Base-by-base conservation (phyloP, 35 echinoderm and acorn worm genomes). In the Ptychodera flava region DNA sequence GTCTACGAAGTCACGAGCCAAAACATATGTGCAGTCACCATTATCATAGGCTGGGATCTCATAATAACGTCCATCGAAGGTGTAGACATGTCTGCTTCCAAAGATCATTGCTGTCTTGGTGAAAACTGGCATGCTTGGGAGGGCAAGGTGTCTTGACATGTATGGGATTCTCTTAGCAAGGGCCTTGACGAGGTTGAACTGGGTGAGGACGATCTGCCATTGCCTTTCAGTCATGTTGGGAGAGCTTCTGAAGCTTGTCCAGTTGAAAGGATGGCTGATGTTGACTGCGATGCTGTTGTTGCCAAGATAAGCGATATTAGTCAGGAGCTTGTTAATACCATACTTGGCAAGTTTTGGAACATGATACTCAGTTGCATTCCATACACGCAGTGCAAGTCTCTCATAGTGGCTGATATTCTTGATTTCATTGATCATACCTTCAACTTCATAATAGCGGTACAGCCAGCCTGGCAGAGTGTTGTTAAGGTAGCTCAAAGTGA, bases 1-100 rank as follows among this genome's bases (percentile, higher is more conserved):
- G 82, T 98, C 95, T 0, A 98, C 78, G 36, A 92, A 98, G 86
- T 98, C 95, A 77, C 87, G 88, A 30, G 95, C 95, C 77, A 98
- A 38, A 15, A 98, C 85, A 53, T 98, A 98, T 29, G 92, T 92
- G 38, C 93, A 93, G 16, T 81, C 80, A 1, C 28, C 32, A 32
- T 78, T 52, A 75, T 16, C 33, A 84, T 94, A 98, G 28, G 37
- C 38, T 33, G 92, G 95, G 33, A 92, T 82, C 37, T 91, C 90
- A 80, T 94, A 97, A 0, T 91, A 78, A 30, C 90, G 87, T 28
- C 86, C 77, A 84, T 97, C 95, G 35, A 97, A 97, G 35, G 95
- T 94, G 86, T 94, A 83, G 15, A 97, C 88, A 80, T 91, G 92
- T 16, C 77, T 85, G 64, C 22, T 12, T 28, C 92, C 85, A 79